phyloP scores from a whole-genome alignment of 2,888 invertebrate genomes.

The Drosophila paranaensis region DNA sequence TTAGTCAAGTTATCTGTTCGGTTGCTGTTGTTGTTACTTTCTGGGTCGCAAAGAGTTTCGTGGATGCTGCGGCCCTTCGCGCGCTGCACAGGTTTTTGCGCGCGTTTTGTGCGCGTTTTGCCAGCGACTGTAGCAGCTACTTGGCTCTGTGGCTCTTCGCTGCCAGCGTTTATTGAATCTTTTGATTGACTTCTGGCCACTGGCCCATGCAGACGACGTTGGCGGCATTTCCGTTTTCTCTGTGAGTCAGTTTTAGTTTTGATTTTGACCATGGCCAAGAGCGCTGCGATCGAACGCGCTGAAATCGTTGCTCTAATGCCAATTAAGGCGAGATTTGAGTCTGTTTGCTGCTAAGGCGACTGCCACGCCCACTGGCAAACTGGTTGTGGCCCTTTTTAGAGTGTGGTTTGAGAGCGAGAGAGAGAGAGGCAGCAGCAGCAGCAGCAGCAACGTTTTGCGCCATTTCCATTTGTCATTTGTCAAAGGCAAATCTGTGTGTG shows the following conservation, averaged over 20 bases:
- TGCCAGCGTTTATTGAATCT: background rate
- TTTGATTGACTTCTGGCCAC: background rate
- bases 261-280: constrained; percentile 26
- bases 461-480: constrained; percentile 47
- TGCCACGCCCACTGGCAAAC: constrained; percentile 44
- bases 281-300: constrained; percentile 10
- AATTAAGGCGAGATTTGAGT: constrained; percentile 36
- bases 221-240: constrained; percentile 45
- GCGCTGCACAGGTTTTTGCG: constrained; percentile 1
- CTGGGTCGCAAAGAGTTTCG: constrained; percentile 38
- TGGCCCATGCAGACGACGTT: constrained; percentile 1
- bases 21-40: constrained; percentile 18
- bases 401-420: background rate
- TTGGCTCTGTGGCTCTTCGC: background rate
- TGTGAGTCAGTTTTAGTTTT: constrained; percentile 38
- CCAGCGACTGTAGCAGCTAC: background rate
- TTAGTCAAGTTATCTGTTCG: constrained; percentile 28
- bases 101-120: constrained; percentile 3
- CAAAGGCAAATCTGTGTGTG: constrained; percentile 50
- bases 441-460: constrained; percentile 7
- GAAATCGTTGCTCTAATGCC: constrained; percentile 35
- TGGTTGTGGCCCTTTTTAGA: constrained; percentile 20
- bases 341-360: background rate
- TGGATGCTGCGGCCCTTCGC: background rate
- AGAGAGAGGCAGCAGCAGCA: background rate